Evolutionary conservation across 2,888 invertebrate species (phyloP).

Genomic region (Hypomecis atomaria): DNA sequence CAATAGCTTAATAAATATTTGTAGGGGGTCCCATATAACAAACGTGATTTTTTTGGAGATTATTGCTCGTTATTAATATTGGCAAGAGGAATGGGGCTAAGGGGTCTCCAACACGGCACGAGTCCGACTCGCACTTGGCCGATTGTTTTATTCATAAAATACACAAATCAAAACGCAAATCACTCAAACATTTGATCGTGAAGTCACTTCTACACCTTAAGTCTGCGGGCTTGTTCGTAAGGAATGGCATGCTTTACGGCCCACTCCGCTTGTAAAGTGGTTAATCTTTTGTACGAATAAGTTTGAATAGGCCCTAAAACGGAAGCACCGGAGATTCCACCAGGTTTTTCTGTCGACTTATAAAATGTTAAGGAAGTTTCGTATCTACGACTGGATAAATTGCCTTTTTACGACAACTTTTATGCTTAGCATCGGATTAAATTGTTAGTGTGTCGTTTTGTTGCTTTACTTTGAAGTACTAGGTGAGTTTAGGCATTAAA

Average conservation of each 20-base stretch:
- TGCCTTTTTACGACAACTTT: conserved; percentile 17
- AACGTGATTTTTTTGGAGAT: no score
- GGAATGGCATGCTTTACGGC: conserved; percentile 25
- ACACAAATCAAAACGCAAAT: no score
- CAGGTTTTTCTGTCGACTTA: conserved; percentile 29
- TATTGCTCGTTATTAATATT: no score
- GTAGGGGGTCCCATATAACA: no score
- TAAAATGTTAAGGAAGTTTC: conserved; percentile 26
- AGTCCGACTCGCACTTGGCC: no score
- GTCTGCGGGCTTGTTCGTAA: neutral
- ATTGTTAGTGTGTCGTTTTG: conserved; percentile 5
- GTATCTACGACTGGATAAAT: conserved; percentile 20
- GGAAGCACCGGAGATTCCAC: conserved; percentile 28
- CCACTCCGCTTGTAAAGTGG: conserved; percentile 26
- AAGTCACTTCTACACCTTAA: neutral
- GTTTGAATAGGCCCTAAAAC: conserved; percentile 30
- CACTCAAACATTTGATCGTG: no score
- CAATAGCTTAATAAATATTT: no score
- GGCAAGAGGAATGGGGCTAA: no score
- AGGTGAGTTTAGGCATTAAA: no score
- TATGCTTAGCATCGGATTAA: conserved; percentile 14
- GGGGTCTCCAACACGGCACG: no score
- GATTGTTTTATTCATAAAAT: no score
- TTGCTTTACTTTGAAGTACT: conserved; percentile 4
- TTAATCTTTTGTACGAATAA: conserved; percentile 32